A percentile compares a stretch with the other conserved stretches of the same genome.
Evolutionary conservation across 2,888 invertebrate genomes (phyloP).

Genomic region (Yponomeuta malinellus): DNA sequence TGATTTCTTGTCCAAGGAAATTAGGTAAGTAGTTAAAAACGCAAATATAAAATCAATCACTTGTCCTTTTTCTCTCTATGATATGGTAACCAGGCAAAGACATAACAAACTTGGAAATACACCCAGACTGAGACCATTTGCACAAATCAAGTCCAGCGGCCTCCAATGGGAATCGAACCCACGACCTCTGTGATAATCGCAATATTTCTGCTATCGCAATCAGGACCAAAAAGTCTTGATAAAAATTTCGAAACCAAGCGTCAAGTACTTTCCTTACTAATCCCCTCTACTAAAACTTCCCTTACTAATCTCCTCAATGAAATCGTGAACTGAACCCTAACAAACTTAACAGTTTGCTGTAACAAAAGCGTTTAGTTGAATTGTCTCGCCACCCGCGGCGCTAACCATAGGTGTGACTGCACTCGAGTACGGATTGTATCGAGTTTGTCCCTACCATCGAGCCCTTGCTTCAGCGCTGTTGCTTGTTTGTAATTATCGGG

Average conservation of each 20-base stretch:
- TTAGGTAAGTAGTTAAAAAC: too few relatives aligned
- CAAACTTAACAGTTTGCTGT: neutral
- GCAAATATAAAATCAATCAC: too few relatives aligned
- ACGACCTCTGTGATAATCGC: too few relatives aligned
- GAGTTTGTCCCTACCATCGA: neutral
- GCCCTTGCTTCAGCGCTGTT: neutral
- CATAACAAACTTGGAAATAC: too few relatives aligned
- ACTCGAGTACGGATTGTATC: neutral
- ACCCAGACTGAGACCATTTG: too few relatives aligned
- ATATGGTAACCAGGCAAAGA: too few relatives aligned
- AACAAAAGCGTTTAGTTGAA: constrained; percentile 4
- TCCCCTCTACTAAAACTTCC: neutral
- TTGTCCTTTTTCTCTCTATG: too few relatives aligned
- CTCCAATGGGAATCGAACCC: too few relatives aligned
- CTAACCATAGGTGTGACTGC: constrained; percentile 16
- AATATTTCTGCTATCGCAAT: too few relatives aligned
- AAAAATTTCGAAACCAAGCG: neutral
- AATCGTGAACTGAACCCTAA: neutral
- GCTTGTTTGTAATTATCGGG: neutral
- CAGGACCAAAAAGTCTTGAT: neutral
- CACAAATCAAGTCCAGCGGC: too few relatives aligned
- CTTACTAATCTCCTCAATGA: neutral
- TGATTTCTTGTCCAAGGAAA: too few relatives aligned
- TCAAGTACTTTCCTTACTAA: neutral
- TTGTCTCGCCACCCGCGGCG: constrained; percentile 9